Conservation (phyloP, 2,113 vertebrate species). For the Hydrolagus affinis region DNA sequence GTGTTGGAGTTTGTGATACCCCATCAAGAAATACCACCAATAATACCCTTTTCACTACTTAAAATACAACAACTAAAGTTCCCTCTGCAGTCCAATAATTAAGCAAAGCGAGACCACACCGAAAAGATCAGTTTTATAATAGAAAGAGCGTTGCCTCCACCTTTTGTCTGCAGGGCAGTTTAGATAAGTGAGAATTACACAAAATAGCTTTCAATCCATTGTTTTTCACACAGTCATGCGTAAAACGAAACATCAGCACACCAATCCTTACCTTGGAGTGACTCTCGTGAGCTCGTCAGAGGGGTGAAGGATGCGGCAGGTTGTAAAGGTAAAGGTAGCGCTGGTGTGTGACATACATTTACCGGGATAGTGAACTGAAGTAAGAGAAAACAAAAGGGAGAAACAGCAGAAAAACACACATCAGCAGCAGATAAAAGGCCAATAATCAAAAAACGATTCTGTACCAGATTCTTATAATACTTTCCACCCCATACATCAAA, state of each 20-base stretch:
- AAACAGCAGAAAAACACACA: slow-evolving; percentile 40
- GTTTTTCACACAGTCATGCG: background rate
- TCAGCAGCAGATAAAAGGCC: slow-evolving; percentile 42
- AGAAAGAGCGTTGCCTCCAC: too few relatives aligned
- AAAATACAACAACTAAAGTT: too few relatives aligned
- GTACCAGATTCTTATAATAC: background rate
- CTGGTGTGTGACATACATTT: slow-evolving; percentile 94
- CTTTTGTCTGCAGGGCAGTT: too few relatives aligned
- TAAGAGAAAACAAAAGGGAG: slow-evolving; percentile 39
- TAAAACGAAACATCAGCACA: background rate
- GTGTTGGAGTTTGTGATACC: too few relatives aligned
- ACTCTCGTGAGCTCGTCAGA: slow-evolving; percentile 87
- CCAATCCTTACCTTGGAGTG: slow-evolving; percentile 76
- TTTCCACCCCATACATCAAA: background rate
- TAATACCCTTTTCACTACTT: too few relatives aligned
- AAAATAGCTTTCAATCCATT: too few relatives aligned
- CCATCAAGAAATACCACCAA: too few relatives aligned
- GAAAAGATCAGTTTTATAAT: too few relatives aligned
- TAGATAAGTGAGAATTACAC: too few relatives aligned
- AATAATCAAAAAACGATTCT: background rate
- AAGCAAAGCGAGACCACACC: too few relatives aligned
- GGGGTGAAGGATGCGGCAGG: slow-evolving; percentile 93
- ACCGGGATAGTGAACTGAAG: slow-evolving; percentile 83
- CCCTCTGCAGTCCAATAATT: too few relatives aligned
- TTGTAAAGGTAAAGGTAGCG: slow-evolving; percentile 97